phyloP scores from a whole-genome alignment of 2,797 vertebrate genomes.

The Ctenosaura bakeri region DNA sequence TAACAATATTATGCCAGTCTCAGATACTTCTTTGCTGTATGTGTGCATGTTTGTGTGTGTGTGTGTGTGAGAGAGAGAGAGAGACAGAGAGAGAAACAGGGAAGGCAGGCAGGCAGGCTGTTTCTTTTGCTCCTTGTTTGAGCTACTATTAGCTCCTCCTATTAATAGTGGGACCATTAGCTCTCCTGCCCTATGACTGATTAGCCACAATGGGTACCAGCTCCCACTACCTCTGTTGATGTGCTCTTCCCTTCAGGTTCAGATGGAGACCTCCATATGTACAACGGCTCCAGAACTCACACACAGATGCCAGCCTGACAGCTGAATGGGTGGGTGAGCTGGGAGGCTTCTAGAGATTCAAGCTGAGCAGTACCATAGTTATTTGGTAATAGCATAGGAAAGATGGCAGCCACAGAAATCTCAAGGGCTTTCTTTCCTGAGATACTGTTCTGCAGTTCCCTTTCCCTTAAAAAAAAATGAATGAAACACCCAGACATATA shows the following conservation, averaged over 20 bases:
- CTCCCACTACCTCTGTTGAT: too few species aligned
- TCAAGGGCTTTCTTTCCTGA: conserved; percentile 50
- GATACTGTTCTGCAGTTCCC: conserved; percentile 58
- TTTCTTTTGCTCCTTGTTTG: not conserved
- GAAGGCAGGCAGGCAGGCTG: not conserved
- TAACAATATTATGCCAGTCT: not conserved
- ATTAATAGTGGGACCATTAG: not conserved
- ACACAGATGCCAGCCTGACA: too few species aligned
- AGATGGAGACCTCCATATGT: not conserved
- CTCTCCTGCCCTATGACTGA: not conserved
- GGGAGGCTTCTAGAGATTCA: not conserved
- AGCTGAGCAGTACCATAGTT: not conserved
- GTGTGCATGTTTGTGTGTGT: not conserved
- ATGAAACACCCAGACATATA: conserved; percentile 60
- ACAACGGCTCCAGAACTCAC: too few species aligned
- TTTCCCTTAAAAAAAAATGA: conserved; percentile 38
- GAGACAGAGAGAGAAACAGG: not conserved
- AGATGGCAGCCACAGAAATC: conserved; percentile 42
- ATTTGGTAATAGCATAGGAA: not conserved
- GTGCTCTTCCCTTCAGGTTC: not conserved
- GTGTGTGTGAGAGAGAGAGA: not conserved
- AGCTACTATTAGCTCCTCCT: not conserved
- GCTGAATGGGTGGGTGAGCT: too few species aligned
- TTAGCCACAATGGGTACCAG: not conserved
- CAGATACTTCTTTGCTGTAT: not conserved